Conservation (phyloP, 2,888 invertebrate species). For the Coelinius sp. region DNA sequence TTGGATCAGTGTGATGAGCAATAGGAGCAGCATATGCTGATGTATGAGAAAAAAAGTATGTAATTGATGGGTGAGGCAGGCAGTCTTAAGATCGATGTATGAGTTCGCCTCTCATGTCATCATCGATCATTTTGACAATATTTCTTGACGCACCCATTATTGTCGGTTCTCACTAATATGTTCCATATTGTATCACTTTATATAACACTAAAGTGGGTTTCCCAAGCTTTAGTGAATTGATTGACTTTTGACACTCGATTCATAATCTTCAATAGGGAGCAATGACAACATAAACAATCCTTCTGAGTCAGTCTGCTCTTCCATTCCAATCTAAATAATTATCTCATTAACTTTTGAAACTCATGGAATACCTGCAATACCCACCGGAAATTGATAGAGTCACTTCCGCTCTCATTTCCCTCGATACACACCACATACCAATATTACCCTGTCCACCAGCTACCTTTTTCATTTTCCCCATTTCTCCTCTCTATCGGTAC, state of each 20-base stretch:
- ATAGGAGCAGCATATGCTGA: not conserved
- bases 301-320: no score
- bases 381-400: not conserved
- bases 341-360: not conserved
- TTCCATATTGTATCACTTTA: slow-evolving; percentile 4
- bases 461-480: no score
- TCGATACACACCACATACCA: no score
- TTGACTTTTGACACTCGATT: not conserved
- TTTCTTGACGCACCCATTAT: not conserved
- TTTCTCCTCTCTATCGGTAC: not conserved
- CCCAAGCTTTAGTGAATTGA: not conserved
- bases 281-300: no score
- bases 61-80: not conserved
- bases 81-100: not conserved
- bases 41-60: not conserved
- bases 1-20: not conserved
- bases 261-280: no score
- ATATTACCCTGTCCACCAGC: no score
- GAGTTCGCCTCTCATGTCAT: not conserved
- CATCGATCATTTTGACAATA: slow-evolving; percentile 31
- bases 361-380: no score
- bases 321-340: no score
- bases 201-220: not conserved
- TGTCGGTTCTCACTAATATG: not conserved
- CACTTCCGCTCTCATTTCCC: slow-evolving; percentile 4